Conservation (phyloP, 2,888 invertebrate species). For the Bursaphelenchus okinawaensis region DNA sequence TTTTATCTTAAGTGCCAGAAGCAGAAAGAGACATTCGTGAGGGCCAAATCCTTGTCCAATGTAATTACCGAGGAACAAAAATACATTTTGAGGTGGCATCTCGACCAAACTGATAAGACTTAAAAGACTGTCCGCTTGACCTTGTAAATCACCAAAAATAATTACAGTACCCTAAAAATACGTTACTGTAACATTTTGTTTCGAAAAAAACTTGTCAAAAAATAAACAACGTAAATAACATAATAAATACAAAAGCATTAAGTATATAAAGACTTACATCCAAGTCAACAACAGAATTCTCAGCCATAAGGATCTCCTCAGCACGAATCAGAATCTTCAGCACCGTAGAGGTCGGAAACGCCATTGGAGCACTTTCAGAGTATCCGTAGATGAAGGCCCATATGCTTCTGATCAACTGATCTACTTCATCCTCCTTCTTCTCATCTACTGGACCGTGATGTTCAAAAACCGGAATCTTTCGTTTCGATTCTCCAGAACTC, state of each 20-base stretch:
- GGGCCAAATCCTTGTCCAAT: constrained; percentile 35
- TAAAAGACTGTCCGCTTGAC: constrained; percentile 36
- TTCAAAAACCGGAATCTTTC: too few species aligned
- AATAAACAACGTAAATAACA: too few species aligned
- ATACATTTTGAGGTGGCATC: constrained; percentile 24
- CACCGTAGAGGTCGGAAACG: constrained; percentile 7
- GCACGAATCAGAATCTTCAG: constrained; percentile 16
- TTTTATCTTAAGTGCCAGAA: constrained; percentile 31
- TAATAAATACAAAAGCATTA: background rate
- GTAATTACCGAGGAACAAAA: constrained; percentile 39
- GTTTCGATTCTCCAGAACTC: too few species aligned
- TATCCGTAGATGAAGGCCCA: constrained; percentile 21
- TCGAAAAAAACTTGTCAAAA: background rate
- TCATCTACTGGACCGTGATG: too few species aligned
- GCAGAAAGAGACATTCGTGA: constrained; percentile 32
- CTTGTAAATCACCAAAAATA: constrained; percentile 35
- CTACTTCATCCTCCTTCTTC: constrained; percentile 7
- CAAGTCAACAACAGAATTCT: constrained; percentile 22
- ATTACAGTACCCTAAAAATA: constrained; percentile 21
- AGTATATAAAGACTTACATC: constrained; percentile 4
- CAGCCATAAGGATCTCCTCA: constrained; percentile 10
- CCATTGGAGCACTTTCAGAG: constrained; percentile 8
- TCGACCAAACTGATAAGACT: constrained; percentile 28
- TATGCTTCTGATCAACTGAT: constrained; percentile 21
- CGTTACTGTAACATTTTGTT: background rate